A percentile compares a stretch with the other conserved stretches of the same genome.
Conservation (phyloP, 2,888 invertebrate species). For the Cheilosia scutellata region DNA sequence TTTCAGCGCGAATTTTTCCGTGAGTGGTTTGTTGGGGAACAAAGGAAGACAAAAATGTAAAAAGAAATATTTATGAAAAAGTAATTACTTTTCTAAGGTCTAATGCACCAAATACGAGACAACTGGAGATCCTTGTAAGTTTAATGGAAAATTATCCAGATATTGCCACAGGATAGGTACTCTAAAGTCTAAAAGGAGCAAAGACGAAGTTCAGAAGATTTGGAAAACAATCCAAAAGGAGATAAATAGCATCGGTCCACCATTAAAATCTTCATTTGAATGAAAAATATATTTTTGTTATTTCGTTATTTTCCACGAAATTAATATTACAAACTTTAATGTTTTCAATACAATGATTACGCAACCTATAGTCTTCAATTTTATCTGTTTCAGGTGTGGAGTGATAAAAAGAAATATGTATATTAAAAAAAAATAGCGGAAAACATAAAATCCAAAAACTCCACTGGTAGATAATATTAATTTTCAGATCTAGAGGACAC, state of each 20-base stretch:
- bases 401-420: too few species aligned
- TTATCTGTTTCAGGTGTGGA: too few species aligned
- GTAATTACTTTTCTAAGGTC: background rate
- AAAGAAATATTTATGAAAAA: background rate
- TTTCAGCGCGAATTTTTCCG: background rate
- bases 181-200: background rate
- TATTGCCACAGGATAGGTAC: constrained; percentile 5
- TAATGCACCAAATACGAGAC: background rate
- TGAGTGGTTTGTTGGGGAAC: background rate
- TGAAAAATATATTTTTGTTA: constrained; percentile 14
- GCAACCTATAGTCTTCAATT: too few species aligned
- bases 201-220: constrained; percentile 1
- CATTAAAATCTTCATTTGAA: constrained; percentile 26
- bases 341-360: too few species aligned
- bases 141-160: constrained; percentile 16
- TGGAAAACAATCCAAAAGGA: constrained; percentile 17
- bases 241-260: constrained; percentile 15
- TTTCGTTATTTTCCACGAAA: too few species aligned
- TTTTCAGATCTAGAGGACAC: too few species aligned
- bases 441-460: background rate
- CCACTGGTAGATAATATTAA: background rate
- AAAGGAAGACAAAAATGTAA: background rate
- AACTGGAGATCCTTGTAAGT: background rate
- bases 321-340: background rate
- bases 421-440: too few species aligned